Conservation (phyloP, 1,140 invertebrate genomes). For the Ceratosolen fusciceps region DNA sequence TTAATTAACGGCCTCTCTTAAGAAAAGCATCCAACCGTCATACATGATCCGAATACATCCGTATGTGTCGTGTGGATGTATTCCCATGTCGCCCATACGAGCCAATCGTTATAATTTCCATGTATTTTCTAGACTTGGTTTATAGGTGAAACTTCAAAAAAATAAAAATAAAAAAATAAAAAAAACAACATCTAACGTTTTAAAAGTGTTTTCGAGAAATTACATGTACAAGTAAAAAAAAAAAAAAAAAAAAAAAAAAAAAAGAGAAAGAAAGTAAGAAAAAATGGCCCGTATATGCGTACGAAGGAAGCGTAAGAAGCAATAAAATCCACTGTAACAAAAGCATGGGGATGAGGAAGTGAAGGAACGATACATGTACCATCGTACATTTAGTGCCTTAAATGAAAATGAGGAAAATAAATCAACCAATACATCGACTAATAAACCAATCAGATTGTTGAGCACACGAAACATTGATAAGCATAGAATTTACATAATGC, state of each 20-base stretch:
- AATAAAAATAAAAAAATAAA: no score
- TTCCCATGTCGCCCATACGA: no score
- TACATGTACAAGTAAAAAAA: constrained; percentile 3
- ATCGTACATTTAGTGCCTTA: constrained; percentile 43
- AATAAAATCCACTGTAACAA: neutral
- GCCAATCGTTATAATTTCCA: no score
- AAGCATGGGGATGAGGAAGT: neutral
- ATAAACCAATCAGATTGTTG: constrained; percentile 3
- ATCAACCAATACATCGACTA: neutral
- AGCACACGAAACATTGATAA: constrained; percentile 1
- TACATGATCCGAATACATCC: no score
- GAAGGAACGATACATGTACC: constrained; percentile 12
- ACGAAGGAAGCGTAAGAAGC: neutral
- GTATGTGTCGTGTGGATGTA: no score
- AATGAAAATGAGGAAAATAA: constrained; percentile 15
- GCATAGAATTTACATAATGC: neutral
- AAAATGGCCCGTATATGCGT: neutral
- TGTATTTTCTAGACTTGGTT: no score
- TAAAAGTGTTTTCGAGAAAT: neutral
- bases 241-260: no score
- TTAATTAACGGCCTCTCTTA: no score
- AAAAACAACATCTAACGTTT: neutral
- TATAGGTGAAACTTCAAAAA: no score
- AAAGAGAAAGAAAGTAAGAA: no score
- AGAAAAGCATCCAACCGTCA: no score